Evolutionary conservation across 2,888 invertebrate genomes (phyloP).

Genomic region (Pollenia labialis): DNA sequence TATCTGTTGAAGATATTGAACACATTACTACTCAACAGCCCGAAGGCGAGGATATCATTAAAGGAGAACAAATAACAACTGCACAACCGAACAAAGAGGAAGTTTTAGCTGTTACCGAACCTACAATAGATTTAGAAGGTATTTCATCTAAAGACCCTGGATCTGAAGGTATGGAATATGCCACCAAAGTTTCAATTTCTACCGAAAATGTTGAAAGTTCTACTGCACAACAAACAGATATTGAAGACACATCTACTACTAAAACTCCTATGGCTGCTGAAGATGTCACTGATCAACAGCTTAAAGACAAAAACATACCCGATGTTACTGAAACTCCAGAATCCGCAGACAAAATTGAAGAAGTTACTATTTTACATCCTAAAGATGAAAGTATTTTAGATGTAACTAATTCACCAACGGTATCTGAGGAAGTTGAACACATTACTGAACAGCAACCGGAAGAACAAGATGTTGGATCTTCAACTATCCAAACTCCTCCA

Average conservation of each 20-base stretch:
- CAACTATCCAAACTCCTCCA: conserved; percentile 12
- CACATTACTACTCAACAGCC: background rate
- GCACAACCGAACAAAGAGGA: background rate
- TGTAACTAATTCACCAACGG: background rate
- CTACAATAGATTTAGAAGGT: background rate
- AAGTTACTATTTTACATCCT: conserved; percentile 25
- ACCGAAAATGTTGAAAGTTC: background rate
- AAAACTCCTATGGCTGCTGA: conserved; percentile 30
- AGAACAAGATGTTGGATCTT: conserved; percentile 17
- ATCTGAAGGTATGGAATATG: background rate
- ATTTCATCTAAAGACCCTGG: conserved; percentile 22
- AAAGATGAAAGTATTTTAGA: conserved; percentile 7
- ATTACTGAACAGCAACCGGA: conserved; percentile 33
- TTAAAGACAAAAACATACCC: background rate
- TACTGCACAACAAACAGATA: conserved; percentile 24
- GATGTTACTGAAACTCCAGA: conserved; percentile 5
- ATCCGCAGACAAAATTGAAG: conserved; percentile 61
- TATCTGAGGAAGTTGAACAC: background rate
- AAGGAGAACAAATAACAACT: conserved; percentile 14
- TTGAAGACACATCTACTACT: conserved; percentile 7
- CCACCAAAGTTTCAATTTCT: conserved; percentile 17
- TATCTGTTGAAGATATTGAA: conserved; percentile 12
- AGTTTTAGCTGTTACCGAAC: background rate
- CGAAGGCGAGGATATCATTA: background rate
- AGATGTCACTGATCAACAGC: background rate